Conservation (phyloP, 1,140 invertebrate species). For the Metaphire vulgaris region DNA sequence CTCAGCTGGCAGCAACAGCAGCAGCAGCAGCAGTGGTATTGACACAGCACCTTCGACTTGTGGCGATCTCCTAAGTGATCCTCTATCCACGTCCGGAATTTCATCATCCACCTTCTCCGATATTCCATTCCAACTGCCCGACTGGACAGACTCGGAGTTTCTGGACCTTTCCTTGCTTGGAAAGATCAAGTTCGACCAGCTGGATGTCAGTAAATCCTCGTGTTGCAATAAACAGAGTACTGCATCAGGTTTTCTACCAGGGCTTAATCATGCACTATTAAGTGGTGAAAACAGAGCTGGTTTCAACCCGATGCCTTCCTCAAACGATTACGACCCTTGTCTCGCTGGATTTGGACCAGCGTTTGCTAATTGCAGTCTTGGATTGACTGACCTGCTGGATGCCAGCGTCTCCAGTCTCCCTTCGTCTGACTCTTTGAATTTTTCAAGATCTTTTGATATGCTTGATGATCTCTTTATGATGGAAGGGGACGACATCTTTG, state of each 20-base stretch:
- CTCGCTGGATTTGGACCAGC: not conserved
- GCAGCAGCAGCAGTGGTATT: not conserved
- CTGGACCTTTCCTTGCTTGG: not conserved
- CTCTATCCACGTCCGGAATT: not conserved
- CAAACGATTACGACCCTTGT: not conserved
- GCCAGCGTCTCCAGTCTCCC: not conserved
- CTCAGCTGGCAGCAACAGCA: not conserved
- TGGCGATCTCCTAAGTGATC: not conserved
- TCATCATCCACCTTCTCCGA: not conserved
- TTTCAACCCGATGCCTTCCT: not conserved
- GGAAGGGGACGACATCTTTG: not conserved
- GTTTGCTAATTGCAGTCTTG: not conserved
- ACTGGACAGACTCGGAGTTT: not conserved
- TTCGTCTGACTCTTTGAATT: not conserved
- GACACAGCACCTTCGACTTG: not conserved
- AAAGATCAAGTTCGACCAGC: not conserved
- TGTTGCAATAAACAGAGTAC: too few species aligned
- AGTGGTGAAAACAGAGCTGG: too few species aligned
- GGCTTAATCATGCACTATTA: too few species aligned
- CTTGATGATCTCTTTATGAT: not conserved
- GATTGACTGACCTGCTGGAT: not conserved
- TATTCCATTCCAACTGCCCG: not conserved
- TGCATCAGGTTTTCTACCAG: not conserved
- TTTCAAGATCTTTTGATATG: not conserved
- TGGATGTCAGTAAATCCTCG: too few species aligned